Base-by-base conservation (phyloP, 2,888 invertebrate species). In the Cryptophagus acutangulus region DNA sequence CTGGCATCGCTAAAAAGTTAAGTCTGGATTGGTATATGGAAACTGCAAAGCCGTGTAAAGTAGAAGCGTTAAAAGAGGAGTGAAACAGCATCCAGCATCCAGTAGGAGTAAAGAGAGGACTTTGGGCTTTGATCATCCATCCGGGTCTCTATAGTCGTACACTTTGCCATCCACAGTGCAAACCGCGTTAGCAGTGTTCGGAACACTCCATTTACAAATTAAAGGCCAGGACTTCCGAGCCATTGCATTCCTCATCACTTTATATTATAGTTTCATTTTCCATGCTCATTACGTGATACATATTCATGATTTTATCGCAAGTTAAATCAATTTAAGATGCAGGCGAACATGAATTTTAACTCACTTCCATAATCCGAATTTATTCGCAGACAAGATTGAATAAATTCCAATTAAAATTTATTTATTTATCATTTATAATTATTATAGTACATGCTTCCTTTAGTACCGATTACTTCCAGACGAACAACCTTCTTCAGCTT, bases 181-280 rank as follows among this genome's bases (percentile, higher is more conserved):
- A 26, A 26, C 26, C 12, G 12, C 26, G 9, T 61, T 61, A 58
- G 54, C 58, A 54, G 54, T 49, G 47, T 57, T n/a, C n/a, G 48
- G 52, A 58, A 61, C 59, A 60, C 61, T 53, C 66, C 63, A 66
- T 66, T 67, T 67, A 63, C 63, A 67, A 67, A 67, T 67, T 66
- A 66, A 65, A 66, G 66, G 58, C 58, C 58, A 59, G 62, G 58
- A 62, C 62, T 65, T 65, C 62, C 64, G 58, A 60, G 49, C 59
- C 63, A 63, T 63, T 60, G 61, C 63, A 57, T 55, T 58, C 49
- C 61, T 59, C 58, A 57, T 61, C 58, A 58, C 55, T 59, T 57
- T 54, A 53, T 54, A 60, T 58, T 54, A 53, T 54, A 59, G 54
- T 61, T 57, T 58, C 54, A 53, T 58, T 57, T 54, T 54, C 52